These are phyloP conservation scores for Melanotaenia maccullochi DNA, from an alignment of 2,797 vertebrate genomes.

Conservation along the genomic window DNA sequence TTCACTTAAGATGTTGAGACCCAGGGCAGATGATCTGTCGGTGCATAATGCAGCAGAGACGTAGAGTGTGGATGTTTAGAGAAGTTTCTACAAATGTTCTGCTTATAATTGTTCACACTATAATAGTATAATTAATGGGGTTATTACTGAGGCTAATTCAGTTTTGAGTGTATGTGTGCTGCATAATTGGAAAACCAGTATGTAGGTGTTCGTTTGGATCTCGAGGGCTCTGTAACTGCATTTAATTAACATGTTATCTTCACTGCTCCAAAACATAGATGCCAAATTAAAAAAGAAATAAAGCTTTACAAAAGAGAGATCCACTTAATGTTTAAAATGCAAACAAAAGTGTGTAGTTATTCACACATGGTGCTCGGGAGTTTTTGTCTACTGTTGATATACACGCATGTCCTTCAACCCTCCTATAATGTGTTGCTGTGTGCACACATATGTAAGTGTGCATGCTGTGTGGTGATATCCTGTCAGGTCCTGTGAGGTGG, in stretches of 20 bases:
- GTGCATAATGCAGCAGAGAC: not conserved
- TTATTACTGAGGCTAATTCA: not conserved
- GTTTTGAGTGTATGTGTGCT: not conserved
- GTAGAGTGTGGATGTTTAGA: not conserved
- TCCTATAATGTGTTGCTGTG: slow-evolving; percentile 25
- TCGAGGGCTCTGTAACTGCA: not conserved
- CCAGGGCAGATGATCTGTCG: not conserved
- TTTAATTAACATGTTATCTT: not conserved
- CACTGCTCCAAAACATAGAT: not conserved
- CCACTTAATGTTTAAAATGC: not conserved
- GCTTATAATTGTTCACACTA: not conserved
- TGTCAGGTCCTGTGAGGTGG: slow-evolving; percentile 78
- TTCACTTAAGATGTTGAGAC: not conserved
- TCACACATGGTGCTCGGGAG: not conserved
- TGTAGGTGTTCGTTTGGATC: not conserved
- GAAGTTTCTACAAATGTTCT: not conserved
- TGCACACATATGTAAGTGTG: slow-evolving; percentile 17
- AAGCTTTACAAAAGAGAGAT: not conserved
- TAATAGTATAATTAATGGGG: not conserved
- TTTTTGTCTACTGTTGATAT: not conserved
- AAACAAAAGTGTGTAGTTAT: not conserved
- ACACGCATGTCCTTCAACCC: slow-evolving; percentile 10
- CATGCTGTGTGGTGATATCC: slow-evolving; percentile 68
- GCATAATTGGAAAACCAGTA: not conserved
- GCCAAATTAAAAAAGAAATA: too few species aligned